Percentiles rank a stretch among this genome's conserved stretches.
These are phyloP conservation scores for Hyphantria cunea DNA, from an alignment of 1,140 invertebrate species.

Conservation along the genomic window DNA sequence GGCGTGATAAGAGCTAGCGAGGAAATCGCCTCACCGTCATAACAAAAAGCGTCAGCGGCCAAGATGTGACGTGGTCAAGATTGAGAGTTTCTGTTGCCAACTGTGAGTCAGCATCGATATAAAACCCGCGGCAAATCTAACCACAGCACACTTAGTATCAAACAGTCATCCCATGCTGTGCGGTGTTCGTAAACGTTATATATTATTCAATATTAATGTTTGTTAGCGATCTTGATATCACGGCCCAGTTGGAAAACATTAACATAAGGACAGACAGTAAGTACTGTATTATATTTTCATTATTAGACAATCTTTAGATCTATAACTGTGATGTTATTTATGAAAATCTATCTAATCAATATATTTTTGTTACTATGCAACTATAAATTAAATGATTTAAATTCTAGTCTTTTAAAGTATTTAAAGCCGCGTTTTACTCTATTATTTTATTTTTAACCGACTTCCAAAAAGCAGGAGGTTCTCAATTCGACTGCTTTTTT, in stretches of 20 bases:
- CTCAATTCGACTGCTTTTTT: too few species aligned
- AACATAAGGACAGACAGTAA: slow-evolving; percentile 60
- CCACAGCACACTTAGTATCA: slow-evolving; percentile 48
- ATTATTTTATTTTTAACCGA: too few species aligned
- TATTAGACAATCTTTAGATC: background rate
- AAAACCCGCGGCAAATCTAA: slow-evolving; percentile 49
- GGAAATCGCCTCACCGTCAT: slow-evolving; percentile 55
- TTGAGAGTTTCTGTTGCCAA: slow-evolving; percentile 62
- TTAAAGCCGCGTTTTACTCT: too few species aligned
- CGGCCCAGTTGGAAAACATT: slow-evolving; percentile 58
- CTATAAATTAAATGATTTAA: background rate
- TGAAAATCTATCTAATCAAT: too few species aligned
- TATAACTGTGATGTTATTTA: background rate
- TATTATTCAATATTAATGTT: slow-evolving; percentile 51
- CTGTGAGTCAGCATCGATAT: slow-evolving; percentile 65
- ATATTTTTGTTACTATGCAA: too few species aligned
- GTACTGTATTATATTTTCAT: slow-evolving; percentile 34
- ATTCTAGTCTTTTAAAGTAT: too few species aligned
- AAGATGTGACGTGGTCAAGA: slow-evolving; percentile 54
- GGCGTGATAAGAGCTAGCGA: slow-evolving; percentile 4
- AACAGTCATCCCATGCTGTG: slow-evolving; percentile 38
- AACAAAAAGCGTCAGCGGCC: slow-evolving; percentile 56
- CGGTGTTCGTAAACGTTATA: slow-evolving; percentile 25
- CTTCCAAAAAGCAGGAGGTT: too few species aligned
- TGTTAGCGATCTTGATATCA: slow-evolving; percentile 66